Base-by-base conservation (phyloP, 1,140 invertebrate species). In the Meloidogyne chitwoodi region DNA sequence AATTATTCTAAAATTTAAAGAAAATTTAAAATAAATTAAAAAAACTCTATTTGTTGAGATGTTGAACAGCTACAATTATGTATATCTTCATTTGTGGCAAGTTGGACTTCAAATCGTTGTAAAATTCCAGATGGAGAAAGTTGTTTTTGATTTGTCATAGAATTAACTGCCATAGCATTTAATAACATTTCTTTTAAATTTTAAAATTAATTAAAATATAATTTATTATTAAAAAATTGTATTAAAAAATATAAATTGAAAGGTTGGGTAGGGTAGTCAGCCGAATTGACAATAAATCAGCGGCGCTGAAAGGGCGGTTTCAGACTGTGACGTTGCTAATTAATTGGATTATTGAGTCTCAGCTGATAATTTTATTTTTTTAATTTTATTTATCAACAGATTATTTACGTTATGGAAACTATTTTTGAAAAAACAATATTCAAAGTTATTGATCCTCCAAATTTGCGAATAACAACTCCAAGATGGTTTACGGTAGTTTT, bases 401-500 rank as follows among this genome's bases (percentile, higher is more conserved):
- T 44, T 44, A 1, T 6, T 19, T 44, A 1, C 14, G 12, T 67
- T 56, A 78, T 78, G 77, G 77, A 78, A 62, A 62, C 74, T 41
- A 16, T 78, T 27, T 44, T 78, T 12, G 73, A 78, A 26, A 78
- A 77, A 34, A 70, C 77, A 11, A 31, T 78, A 27, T 78, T 78
- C 29, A 48, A 56, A 19, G n/a, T 70, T 26, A 64, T 76, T 29
- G 81, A 82, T 65, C 81, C 81, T 44, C 81, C 81, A 29, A 83
- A 82, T 73, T 56, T 82, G 34, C 67, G 82, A 22, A 80, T 82
- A 44, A 75, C 38, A 26, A 66, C 77, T 19, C 81, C 81, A 29
- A 31, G 79, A 84, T 82, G 81, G 81, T 62, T 83, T 31, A 61
- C 63, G 56, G 81, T n/a, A 72, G 38, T 61, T 62, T 24, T 61